A percentile compares a stretch with the other conserved stretches of the same genome.
Evolutionary conservation across 2,797 vertebrate species (phyloP).

Genomic region (Sebastes oblongus): DNA sequence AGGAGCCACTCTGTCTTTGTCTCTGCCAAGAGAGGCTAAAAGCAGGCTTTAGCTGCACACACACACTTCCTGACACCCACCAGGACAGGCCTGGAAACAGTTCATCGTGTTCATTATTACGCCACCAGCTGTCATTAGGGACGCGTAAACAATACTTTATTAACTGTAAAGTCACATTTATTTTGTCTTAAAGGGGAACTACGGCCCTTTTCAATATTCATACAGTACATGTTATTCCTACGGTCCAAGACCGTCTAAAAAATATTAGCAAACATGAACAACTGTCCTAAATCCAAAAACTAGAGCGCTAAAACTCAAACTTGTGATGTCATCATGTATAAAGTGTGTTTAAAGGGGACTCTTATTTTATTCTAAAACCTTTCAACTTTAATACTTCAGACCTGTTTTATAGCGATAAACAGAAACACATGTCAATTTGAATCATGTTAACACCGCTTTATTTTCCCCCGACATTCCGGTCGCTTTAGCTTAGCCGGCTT

Average conservation of each 20-base stretch:
- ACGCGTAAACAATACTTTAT: neutral
- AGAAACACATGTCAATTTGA: too few species aligned
- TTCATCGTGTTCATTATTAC: slow-evolving; percentile 32
- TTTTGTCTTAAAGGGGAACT: neutral
- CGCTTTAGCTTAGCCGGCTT: too few species aligned
- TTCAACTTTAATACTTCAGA: neutral
- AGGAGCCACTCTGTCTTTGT: slow-evolving; percentile 30
- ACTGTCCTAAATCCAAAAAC: too few species aligned
- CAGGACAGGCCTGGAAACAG: too few species aligned
- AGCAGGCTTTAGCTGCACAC: slow-evolving; percentile 31
- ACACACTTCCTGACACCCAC: slow-evolving; percentile 2
- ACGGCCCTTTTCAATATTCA: too few species aligned
- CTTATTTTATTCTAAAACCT: neutral
- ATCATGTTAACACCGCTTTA: neutral
- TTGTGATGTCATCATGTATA: too few species aligned
- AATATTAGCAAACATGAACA: too few species aligned
- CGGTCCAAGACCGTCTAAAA: too few species aligned
- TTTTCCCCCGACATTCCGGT: too few species aligned
- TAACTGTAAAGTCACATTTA: neutral
- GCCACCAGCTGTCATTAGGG: slow-evolving; percentile 11
- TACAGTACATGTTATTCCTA: too few species aligned
- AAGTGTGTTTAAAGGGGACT: too few species aligned
- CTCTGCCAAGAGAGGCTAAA: slow-evolving; percentile 22
- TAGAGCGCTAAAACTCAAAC: too few species aligned
- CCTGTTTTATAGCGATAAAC: neutral